A percentile compares a stretch with the other conserved stretches of the same genome.
These are phyloP conservation scores for Alloplasta piceator DNA, from an alignment of 2,888 invertebrate genomes.

Conservation along the genomic window DNA sequence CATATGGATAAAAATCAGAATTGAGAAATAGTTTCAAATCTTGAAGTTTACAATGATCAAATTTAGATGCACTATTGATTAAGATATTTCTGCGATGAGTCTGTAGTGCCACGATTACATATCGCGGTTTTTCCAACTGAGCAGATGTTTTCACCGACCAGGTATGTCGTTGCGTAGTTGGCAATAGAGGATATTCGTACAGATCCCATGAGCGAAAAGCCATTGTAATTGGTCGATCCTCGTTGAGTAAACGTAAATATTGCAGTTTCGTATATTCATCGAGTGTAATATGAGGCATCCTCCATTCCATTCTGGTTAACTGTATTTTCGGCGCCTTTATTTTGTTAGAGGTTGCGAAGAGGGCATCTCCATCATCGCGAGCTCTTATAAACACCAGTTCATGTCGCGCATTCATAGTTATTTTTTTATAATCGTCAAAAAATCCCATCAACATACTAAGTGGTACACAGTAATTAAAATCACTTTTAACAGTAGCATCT, in stretches of 20 bases:
- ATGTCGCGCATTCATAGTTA: conserved; percentile 27
- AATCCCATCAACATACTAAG: conserved; percentile 30
- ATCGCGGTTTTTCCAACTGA: no score
- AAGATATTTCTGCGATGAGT: no score
- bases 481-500: not conserved
- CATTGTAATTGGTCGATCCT: not conserved
- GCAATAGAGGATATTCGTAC: conserved; percentile 32
- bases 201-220: conserved; percentile 31
- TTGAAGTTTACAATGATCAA: conserved; percentile 17
- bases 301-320: conserved; percentile 7
- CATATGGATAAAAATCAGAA: not conserved
- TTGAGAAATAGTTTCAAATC: not conserved
- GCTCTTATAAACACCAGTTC: conserved; percentile 17
- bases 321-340: not conserved
- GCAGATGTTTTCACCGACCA: conserved; percentile 33
- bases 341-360: not conserved
- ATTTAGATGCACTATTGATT: not conserved
- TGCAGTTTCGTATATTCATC: conserved; percentile 25
- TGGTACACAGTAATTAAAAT: conserved; percentile 32
- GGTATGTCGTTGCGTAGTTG: not conserved
- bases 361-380: conserved; percentile 2
- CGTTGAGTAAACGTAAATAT: not conserved
- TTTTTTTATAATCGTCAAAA: conserved; percentile 21
- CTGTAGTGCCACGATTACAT: no score
- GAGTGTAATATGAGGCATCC: conserved; percentile 20